Base-by-base conservation (phyloP, 1,140 invertebrate species). In the Drosophila mayri region DNA sequence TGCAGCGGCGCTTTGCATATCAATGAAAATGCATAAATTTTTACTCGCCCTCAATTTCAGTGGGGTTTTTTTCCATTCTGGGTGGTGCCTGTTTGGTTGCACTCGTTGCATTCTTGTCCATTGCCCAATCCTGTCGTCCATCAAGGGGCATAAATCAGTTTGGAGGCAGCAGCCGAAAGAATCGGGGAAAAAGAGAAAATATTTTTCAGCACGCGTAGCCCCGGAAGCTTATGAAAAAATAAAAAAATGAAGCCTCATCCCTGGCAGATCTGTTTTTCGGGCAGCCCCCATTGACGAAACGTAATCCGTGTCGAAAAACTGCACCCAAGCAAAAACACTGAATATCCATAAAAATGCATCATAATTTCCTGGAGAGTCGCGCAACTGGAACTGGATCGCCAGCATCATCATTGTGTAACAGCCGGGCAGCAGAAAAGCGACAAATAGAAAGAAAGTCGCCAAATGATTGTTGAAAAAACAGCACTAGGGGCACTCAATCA, bases 261-360 rank as follows among this genome's bases (percentile, higher is more conserved):
- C 50, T 25, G 38, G 63, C 38, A 52, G 66, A 70, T 72, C 66
- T 59, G 52, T 28, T 43, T 54, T 71, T 50, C 38, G 59, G 57
- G 46, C 41, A 43, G 50, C 47, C 25, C 30, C 37, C 82, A 59
- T 66, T 88, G 79, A 81, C 73, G 71, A 85, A 79, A 83, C 71
- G 66, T 79, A 76, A 70, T 76, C 79, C 85, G 60, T 38, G 43
- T 44, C 44, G 65, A 77, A 86, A 90, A 90, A 80, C 35, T 86
- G 87, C 76, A 82, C 50, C 62, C 43, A 38, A 41, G 65, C 83
- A 84, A 91, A 92, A 92, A 92, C 91, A 92, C 83, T 59, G 80
- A 92, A 92, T 91, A 91, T 91, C 88, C 91, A 92, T 91, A 92
- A 92, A 92, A 92, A 91, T 92, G 91, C 91, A 92, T 91, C 91